Evolutionary conservation across 2,113 vertebrate genomes (phyloP), one percentile per base, ranked within the genome.

Genomic region (Cichladusa arquata): DNA sequence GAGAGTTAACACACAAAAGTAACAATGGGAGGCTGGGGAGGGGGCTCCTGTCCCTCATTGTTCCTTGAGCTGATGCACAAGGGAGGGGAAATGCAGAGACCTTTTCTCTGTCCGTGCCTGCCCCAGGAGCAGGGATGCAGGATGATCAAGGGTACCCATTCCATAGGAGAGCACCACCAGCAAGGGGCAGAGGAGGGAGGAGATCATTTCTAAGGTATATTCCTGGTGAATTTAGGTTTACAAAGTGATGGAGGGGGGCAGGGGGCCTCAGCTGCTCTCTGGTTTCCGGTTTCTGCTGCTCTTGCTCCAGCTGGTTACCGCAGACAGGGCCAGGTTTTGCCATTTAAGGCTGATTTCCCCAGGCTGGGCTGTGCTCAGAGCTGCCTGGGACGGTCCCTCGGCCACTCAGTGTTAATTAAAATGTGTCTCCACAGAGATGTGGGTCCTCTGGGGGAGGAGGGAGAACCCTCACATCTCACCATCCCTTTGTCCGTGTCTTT

Each of bases 281-380:
- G 93, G 96, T 94, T 97, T 96, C 96, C 84, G 9, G 95, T 96
- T 96, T 93, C 95, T 60, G 67, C 88, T 76, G 92, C 91, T 88
- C 76, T 80, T 82, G 64, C 77, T 70, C 64, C 1, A 11, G 31
- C 82, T 92, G 91, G 70, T 95, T 90, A 77, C 66, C 13, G 0
- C 19, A 5, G 44, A 47, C 84, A 15, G 50, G 69, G 69, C 56
- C 88, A 94, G 42, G 62, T 94, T 96, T 96, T 95, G 95, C 96
- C 91, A 93, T 96, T 96, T 95, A 95, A 96, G 95, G 96, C 31
- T 89, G 25, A 93, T 81, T 94, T 95, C 94, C 86, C 81, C 58
- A 8, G 77, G 80, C 94, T 2, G 23, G 23, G 80, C 77, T 61
- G 83, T n/a, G 58, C 86, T 6, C 19, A 53, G 83, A 82, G 84